A percentile compares a stretch with the other conserved stretches of the same genome.
Conservation (phyloP, 2,888 invertebrate genomes). For the Plebejus argus region DNA sequence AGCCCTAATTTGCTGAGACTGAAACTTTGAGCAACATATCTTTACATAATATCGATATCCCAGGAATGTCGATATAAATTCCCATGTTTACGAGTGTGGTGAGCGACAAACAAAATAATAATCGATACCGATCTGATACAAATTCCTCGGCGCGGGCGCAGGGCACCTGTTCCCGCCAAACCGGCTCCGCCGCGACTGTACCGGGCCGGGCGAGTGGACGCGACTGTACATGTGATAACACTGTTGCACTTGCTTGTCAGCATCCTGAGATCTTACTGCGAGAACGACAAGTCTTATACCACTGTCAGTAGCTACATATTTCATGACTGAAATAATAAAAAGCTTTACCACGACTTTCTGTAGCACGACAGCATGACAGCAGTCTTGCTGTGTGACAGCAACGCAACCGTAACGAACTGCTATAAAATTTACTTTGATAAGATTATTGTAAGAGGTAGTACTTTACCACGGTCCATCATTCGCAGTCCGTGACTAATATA, state of each 20-base stretch:
- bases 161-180: constrained; percentile 20
- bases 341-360: too few species aligned
- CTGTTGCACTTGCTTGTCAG: not conserved
- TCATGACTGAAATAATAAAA: too few species aligned
- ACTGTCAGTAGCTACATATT: too few species aligned
- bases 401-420: too few species aligned
- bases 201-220: not conserved
- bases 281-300: too few species aligned
- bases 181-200: constrained; percentile 9
- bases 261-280: not conserved
- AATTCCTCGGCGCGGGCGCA: constrained; percentile 22
- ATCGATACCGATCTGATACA: constrained; percentile 28
- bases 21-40: too few species aligned
- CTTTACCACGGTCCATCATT: too few species aligned
- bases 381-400: too few species aligned
- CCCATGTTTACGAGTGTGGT: not conserved
- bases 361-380: too few species aligned
- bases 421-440: too few species aligned
- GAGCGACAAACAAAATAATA: constrained; percentile 11
- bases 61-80: not conserved
- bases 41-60: not conserved
- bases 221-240: not conserved
- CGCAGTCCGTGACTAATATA: too few species aligned
- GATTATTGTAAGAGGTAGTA: too few species aligned
- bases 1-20: not conserved